phyloP scores from a whole-genome alignment of 2,113 vertebrate species.

The Halcyon malimbica region DNA sequence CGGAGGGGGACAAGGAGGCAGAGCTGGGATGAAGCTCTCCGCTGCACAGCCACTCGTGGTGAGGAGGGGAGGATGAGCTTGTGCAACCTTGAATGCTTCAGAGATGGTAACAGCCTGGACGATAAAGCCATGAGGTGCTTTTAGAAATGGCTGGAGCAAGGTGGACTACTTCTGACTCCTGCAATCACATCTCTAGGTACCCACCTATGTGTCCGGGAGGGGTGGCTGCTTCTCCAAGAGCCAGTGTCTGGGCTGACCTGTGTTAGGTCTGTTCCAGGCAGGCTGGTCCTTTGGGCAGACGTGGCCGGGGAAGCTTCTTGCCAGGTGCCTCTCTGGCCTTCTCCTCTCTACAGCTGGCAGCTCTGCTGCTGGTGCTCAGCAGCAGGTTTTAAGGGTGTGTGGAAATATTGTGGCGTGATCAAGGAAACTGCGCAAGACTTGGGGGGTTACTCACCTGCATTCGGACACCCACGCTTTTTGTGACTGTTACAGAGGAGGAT shows the following conservation, averaged over 20 bases:
- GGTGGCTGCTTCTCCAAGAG: neutral
- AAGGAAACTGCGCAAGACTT: neutral
- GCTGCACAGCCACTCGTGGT: neutral
- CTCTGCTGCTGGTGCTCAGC: neutral
- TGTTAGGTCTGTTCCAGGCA: accelerated
- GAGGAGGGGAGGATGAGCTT: neutral
- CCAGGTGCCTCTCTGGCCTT: neutral
- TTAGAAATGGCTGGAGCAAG: neutral
- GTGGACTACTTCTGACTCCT: neutral
- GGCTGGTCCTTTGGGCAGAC: neutral
- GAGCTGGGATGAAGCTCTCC: neutral
- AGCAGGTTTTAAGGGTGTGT: neutral
- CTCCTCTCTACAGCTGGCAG: neutral
- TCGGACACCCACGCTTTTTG: accelerated
- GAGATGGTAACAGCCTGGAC: neutral
- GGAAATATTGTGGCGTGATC: neutral
- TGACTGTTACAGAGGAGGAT: neutral
- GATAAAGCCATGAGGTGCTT: neutral
- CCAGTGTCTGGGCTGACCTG: accelerated
- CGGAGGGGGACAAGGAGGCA: neutral
- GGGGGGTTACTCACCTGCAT: accelerated
- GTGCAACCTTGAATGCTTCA: neutral
- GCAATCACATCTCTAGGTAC: neutral
- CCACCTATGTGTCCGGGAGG: accelerated
- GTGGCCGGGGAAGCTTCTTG: accelerated